phyloP scores from a whole-genome alignment of 2,797 vertebrate species.

The Phalloptychus januarius region DNA sequence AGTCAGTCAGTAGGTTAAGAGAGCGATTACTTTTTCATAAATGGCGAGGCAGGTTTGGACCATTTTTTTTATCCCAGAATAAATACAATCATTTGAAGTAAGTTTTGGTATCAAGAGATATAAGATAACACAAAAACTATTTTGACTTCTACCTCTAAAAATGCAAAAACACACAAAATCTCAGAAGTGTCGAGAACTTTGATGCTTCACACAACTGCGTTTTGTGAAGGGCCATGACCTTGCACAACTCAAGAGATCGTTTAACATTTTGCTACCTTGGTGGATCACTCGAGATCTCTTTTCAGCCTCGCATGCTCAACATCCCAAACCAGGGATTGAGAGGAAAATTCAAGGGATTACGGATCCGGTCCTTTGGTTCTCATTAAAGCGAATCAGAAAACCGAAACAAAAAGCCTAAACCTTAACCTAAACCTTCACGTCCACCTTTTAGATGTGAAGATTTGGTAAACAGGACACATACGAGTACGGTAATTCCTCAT shows the following conservation, averaged over 20 bases:
- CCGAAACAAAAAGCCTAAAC: constrained; percentile 22
- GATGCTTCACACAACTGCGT: neutral
- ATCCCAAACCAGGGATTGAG: constrained; percentile 75
- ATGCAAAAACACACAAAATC: no score
- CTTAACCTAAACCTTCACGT: constrained; percentile 17
- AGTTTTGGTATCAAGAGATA: neutral
- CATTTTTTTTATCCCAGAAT: neutral
- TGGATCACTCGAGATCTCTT: constrained; percentile 64
- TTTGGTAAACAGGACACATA: constrained; percentile 33
- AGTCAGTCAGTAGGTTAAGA: neutral
- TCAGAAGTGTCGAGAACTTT: neutral
- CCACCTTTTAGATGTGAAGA: constrained; percentile 42
- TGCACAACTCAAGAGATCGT: constrained; percentile 58
- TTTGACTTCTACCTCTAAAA: neutral
- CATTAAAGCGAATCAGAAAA: constrained; percentile 72
- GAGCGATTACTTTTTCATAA: neutral
- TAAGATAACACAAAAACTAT: neutral
- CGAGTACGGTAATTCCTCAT: constrained; percentile 43
- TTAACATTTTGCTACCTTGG: constrained; percentile 48
- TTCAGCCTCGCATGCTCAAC: constrained; percentile 72
- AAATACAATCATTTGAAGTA: neutral
- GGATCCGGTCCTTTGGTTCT: constrained; percentile 59
- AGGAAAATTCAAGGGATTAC: constrained; percentile 74
- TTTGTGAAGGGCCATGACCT: constrained; percentile 61
- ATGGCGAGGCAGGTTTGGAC: neutral